A percentile compares a stretch with the other conserved stretches of the same genome.
phyloP scores from a whole-genome alignment of 2,113 vertebrate species.

The Austrofundulus limnaeus region DNA sequence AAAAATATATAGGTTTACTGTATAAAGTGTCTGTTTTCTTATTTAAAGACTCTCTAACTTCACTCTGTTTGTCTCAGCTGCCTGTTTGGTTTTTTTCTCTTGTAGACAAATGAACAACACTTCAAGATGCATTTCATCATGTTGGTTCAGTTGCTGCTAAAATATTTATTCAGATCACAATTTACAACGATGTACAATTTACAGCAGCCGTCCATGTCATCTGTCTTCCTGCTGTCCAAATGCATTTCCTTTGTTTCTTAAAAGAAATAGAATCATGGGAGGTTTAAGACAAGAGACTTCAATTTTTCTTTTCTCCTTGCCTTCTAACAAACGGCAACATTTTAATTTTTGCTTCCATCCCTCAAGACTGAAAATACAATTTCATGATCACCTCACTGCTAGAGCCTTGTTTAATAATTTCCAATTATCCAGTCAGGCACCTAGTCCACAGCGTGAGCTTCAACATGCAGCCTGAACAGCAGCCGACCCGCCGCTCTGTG shows the following conservation, averaged over 20 bases:
- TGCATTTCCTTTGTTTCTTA: constrained; percentile 76
- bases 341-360: constrained; percentile 71
- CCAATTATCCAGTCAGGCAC: constrained; percentile 76
- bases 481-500: constrained; percentile 57
- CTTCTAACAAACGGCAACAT: constrained; percentile 65
- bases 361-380: constrained; percentile 76
- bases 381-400: constrained; percentile 71
- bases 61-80: background rate
- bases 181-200: constrained; percentile 68
- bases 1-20: background rate
- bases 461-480: constrained; percentile 50
- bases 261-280: constrained; percentile 71
- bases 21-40: background rate
- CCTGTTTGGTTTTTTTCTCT: constrained; percentile 22
- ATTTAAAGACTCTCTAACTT: background rate
- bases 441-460: constrained; percentile 65
- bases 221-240: constrained; percentile 67
- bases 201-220: constrained; percentile 55
- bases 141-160: constrained; percentile 55
- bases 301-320: constrained; percentile 40
- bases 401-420: constrained; percentile 78
- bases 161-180: constrained; percentile 73
- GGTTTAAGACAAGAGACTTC: constrained; percentile 67
- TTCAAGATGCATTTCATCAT: constrained; percentile 43
- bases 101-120: constrained; percentile 34